Evolutionary conservation across 1,140 invertebrate species (phyloP), one percentile per base, ranked within the genome.

Genomic region (Druon quercuslanigerum): DNA sequence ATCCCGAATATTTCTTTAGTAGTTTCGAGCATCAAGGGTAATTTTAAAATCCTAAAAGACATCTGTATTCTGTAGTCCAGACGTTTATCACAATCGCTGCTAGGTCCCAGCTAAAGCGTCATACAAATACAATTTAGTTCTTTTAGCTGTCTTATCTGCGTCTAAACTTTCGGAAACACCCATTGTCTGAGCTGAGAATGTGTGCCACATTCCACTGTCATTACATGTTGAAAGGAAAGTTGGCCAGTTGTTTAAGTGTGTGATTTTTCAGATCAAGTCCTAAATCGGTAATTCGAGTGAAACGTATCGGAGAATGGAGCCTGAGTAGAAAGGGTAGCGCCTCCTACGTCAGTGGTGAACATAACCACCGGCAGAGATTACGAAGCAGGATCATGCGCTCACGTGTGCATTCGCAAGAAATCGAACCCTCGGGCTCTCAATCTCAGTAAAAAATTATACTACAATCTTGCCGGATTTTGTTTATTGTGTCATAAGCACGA

Each of bases 301-400:
- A 60, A 60, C 20, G 57, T 60, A 66, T 66, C 25, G 25, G 60
- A 66, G 19, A 71, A 70, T 51, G 57, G 13, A 66, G 33, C n/a
- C 20, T 60, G 13, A 5, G n/a, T 40, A 40, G 25, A 66, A n/a
- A 66, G 25, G 51, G 57, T 66, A 40, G 56, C n/a, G 70, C 50
- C 71, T 50, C 50, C 71, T 50, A 72, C 50, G 40, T 72, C 71
- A 72, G 71, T 56, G 73, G 51, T 56, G 20, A 33, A 84, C 74
- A 80, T 79, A 71, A 79, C 75, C 79, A 74, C 78, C 77, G 73
- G 25, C 75, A 74, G 74, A 54, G 79, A 77, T 76, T 83, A 78
- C 71, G 77, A 82, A 84, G 81, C 78, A 78, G 74, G 75, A 33
- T 33, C 74, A 73, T 81, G 75, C 56, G 78, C 76, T 71, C 83